Evolutionary conservation across 1,140 invertebrate genomes (phyloP).

Genomic region (Drosophila ananassae): DNA sequence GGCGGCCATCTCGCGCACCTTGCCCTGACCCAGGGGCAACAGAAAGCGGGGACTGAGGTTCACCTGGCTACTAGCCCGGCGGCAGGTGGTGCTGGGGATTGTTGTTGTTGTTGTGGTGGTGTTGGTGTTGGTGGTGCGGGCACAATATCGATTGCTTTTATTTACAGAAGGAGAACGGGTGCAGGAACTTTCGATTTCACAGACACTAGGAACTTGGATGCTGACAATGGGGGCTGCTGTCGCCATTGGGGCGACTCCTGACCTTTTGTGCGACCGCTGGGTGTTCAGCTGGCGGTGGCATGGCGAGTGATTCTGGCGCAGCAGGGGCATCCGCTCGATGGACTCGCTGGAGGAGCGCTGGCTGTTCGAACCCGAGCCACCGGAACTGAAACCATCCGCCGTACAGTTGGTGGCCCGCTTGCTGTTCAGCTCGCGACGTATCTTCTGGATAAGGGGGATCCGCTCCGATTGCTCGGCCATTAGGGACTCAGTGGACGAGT

Average conservation of each 20-base stretch:
- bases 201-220: constrained; percentile 80
- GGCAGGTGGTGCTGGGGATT: constrained; percentile 39
- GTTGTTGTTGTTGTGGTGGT: constrained; percentile 46
- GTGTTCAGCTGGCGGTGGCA: constrained; percentile 64
- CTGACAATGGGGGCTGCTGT: constrained; percentile 43
- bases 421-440: constrained; percentile 73
- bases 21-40: constrained; percentile 69
- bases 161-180: constrained; percentile 74
- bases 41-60: constrained; percentile 68
- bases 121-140: constrained; percentile 56
- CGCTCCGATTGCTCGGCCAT: constrained; percentile 53
- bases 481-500: constrained; percentile 66
- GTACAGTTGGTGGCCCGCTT: constrained; percentile 69
- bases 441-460: constrained; percentile 76
- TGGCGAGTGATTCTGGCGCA: constrained; percentile 53
- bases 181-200: constrained; percentile 80
- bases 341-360: constrained; percentile 78
- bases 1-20: constrained; percentile 86
- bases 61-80: constrained; percentile 53
- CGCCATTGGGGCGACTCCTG: constrained; percentile 33
- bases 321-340: constrained; percentile 74
- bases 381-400: constrained; percentile 62
- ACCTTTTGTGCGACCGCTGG: constrained; percentile 76
- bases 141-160: constrained; percentile 78
- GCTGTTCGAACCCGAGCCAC: constrained; percentile 74